These are phyloP conservation scores for Linnaemya tessellans DNA, from an alignment of 2,888 invertebrate species.

Conservation along the genomic window DNA sequence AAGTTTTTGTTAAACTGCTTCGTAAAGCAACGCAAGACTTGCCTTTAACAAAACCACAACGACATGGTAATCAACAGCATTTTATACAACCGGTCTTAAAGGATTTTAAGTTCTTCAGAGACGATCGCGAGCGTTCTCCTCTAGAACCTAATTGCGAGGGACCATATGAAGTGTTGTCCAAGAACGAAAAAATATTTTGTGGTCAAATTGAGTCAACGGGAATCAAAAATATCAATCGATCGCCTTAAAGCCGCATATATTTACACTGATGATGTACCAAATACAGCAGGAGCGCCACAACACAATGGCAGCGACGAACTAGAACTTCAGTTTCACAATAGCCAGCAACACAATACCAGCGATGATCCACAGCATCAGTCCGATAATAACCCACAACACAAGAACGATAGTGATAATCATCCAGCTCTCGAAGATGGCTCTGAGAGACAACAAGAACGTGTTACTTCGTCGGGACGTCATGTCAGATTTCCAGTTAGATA, in stretches of 20 bases:
- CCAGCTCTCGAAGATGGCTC: no score
- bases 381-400: no score
- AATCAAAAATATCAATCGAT: constrained; percentile 19
- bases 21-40: neutral
- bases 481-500: no score
- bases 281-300: neutral
- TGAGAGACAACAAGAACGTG: no score
- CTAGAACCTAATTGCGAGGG: constrained; percentile 7
- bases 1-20: neutral
- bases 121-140: neutral
- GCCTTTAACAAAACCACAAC: neutral
- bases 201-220: neutral
- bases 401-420: no score
- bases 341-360: no score
- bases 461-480: no score
- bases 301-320: neutral
- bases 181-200: constrained; percentile 13
- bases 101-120: constrained; percentile 5
- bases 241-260: constrained; percentile 6
- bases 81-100: constrained; percentile 11
- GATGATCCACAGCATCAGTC: no score
- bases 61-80: neutral
- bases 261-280: neutral
- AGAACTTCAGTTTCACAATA: no score
- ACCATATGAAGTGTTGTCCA: constrained; percentile 10